phyloP scores from a whole-genome alignment of 2,888 invertebrate species.

The Anodontia alba region DNA sequence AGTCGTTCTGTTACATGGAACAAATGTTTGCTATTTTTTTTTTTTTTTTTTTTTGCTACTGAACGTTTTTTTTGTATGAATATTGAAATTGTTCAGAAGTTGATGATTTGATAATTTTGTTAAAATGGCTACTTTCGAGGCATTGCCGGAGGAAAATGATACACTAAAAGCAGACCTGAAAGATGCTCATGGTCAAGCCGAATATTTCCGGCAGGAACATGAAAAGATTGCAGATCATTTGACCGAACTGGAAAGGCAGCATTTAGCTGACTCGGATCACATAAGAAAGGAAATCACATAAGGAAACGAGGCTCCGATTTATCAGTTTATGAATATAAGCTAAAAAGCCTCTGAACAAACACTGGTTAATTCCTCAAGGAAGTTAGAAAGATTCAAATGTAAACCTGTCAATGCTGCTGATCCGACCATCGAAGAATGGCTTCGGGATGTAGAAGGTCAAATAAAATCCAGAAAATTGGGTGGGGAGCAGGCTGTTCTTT shows the following conservation, averaged over 20 bases:
- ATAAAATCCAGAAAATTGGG: neutral
- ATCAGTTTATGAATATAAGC: neutral
- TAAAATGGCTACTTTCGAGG: too few relatives aligned
- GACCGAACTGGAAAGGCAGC: neutral
- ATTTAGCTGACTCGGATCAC: neutral
- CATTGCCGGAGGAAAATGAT: neutral
- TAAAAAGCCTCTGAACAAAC: conserved; percentile 47
- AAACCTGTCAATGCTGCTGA: neutral
- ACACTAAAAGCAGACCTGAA: neutral
- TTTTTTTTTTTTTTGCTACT: too few relatives aligned
- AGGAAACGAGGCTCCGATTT: too few relatives aligned
- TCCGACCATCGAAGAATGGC: neutral
- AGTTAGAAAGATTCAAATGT: neutral
- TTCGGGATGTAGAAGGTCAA: neutral
- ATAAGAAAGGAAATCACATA: neutral
- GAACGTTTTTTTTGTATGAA: too few relatives aligned
- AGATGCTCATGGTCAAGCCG: neutral
- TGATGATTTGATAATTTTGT: too few relatives aligned
- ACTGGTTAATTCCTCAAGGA: conserved; percentile 8
- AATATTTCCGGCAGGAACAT: neutral
- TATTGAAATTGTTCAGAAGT: too few relatives aligned
- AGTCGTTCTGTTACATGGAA: too few relatives aligned
- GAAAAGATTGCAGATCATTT: neutral
- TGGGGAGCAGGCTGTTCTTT: neutral
- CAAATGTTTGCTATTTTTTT: too few relatives aligned